These are phyloP conservation scores for Allobates femoralis DNA, from an alignment of 2,797 vertebrate species.

Conservation along the genomic window DNA sequence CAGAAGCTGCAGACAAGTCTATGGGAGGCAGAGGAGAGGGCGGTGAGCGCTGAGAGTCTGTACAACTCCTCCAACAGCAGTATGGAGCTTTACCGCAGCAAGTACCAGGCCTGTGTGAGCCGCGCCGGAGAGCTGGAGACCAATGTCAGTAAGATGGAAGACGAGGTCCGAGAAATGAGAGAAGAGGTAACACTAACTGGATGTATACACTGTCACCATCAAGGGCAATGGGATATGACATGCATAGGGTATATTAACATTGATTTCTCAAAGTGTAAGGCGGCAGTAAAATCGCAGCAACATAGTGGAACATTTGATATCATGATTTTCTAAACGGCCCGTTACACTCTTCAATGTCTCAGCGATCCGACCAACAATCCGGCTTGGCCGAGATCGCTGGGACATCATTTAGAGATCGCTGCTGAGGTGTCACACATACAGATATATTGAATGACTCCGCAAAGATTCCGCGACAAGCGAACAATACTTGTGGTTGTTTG, in stretches of 20 bases:
- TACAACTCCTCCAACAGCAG: slow-evolving; percentile 70
- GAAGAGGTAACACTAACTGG: slow-evolving; percentile 70
- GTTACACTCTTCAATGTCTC: too few species aligned
- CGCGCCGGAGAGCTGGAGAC: slow-evolving; percentile 73
- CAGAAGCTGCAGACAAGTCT: slow-evolving; percentile 67
- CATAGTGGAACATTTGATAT: too few species aligned
- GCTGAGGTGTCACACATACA: too few species aligned
- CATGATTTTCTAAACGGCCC: too few species aligned
- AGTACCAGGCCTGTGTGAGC: slow-evolving; percentile 73
- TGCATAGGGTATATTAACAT: neutral
- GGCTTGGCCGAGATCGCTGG: too few species aligned
- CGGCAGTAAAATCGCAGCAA: too few species aligned
- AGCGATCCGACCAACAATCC: too few species aligned
- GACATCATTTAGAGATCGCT: too few species aligned
- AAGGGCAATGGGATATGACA: neutral
- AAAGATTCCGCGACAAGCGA: too few species aligned
- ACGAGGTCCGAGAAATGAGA: slow-evolving; percentile 71
- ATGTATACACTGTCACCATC: neutral
- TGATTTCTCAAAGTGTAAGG: neutral
- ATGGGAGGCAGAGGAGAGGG: slow-evolving; percentile 69
- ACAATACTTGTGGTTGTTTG: too few species aligned
- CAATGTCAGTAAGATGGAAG: slow-evolving; percentile 69
- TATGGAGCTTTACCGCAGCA: slow-evolving; percentile 74
- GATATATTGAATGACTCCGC: too few species aligned
- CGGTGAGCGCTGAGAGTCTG: slow-evolving; percentile 69